These are phyloP conservation scores for Oophaga pumilio DNA, from an alignment of 2,113 vertebrate species.

Conservation along the genomic window DNA sequence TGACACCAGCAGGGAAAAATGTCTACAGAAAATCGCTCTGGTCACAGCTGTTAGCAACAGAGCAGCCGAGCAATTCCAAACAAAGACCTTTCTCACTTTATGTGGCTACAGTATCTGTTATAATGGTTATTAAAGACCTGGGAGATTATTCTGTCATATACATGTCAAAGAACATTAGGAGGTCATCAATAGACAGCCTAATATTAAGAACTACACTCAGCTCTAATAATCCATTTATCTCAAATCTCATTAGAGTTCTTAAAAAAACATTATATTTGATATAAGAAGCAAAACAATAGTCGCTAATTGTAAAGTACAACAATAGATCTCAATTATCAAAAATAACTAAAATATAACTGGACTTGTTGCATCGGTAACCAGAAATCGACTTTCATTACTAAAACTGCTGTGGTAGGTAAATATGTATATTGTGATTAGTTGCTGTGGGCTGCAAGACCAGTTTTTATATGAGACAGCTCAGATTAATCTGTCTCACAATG, in stretches of 20 bases:
- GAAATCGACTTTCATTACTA: too few species aligned
- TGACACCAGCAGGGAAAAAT: conserved; percentile 10
- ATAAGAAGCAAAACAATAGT: too few species aligned
- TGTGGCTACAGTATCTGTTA: neutral
- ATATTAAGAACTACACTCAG: neutral
- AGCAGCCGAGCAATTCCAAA: conserved; percentile 1
- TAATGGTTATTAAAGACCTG: neutral
- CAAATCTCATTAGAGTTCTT: neutral
- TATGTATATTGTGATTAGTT: too few species aligned
- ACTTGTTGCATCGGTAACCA: too few species aligned
- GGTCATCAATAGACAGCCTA: neutral
- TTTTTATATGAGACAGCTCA: too few species aligned
- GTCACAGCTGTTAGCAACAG: conserved; percentile 41
- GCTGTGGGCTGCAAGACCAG: too few species aligned
- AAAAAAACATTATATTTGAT: neutral
- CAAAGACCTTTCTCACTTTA: neutral
- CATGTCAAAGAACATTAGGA: neutral
- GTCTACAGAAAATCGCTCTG: neutral
- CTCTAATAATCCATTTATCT: neutral
- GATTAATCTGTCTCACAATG: too few species aligned
- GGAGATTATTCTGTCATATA: neutral
- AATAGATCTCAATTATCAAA: too few species aligned
- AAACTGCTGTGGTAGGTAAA: too few species aligned
- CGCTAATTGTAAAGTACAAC: too few species aligned
- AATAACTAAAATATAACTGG: too few species aligned